Evolutionary conservation across 1,140 invertebrate species (phyloP).

Genomic region (Nautilus pompilius): DNA sequence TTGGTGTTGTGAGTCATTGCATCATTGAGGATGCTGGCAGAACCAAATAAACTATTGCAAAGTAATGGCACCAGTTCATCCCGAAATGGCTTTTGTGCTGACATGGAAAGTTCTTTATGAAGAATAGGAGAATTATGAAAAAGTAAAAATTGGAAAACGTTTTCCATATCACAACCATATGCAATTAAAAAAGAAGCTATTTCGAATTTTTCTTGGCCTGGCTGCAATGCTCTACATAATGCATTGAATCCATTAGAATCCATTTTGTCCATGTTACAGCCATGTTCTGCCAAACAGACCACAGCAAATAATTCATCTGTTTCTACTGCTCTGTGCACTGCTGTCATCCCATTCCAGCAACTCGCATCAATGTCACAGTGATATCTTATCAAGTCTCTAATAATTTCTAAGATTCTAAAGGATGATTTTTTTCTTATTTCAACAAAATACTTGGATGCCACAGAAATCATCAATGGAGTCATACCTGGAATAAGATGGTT

Average conservation of each 20-base stretch:
- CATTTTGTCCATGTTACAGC: constrained; percentile 3
- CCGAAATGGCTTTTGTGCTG: not conserved
- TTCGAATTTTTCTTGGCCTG: constrained; percentile 3
- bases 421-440: not conserved
- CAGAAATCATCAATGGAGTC: constrained; percentile 9
- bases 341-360: constrained; percentile 3
- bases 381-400: not conserved
- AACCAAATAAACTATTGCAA: no score
- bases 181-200: constrained; percentile 1
- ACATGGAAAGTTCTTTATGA: not conserved
- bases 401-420: not conserved
- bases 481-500: not conserved
- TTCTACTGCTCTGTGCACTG: constrained; percentile 2
- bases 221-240: constrained; percentile 3
- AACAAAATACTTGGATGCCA: constrained; percentile 5
- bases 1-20: not conserved
- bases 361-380: constrained; percentile 4
- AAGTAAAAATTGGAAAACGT: not conserved
- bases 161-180: constrained; percentile 7
- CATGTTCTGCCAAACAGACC: constrained; percentile 1
- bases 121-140: not conserved
- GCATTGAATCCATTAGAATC: not conserved
- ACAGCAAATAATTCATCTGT: not conserved
- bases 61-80: not conserved
- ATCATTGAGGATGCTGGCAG: not conserved